Base-by-base conservation (phyloP, 2,113 vertebrate species). In the Spheniscus mendiculus region DNA sequence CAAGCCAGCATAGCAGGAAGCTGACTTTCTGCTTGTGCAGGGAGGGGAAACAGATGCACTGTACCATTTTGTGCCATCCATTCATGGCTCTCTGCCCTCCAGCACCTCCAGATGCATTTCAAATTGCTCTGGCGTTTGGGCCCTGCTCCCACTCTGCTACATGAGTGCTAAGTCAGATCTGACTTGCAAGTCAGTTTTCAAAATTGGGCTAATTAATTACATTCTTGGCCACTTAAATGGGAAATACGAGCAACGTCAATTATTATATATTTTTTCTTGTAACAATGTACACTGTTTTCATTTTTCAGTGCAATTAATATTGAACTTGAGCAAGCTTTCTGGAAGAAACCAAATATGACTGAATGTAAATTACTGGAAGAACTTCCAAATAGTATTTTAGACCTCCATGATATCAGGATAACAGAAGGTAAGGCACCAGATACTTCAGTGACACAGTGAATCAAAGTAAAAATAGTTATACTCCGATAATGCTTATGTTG, bases 311-410 rank as follows among this genome's bases (percentile, higher is more conserved):
- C 74, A 62, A 97, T 98, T 89, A 95, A 34, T 88, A 85, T 97
- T 26, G 56, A 83, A 15, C 97, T 85, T 25, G 90, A 97, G 56
- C 84, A 36, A 53, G 94, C 98, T 83, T 97, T 96, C 38, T 99
- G 99, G 99, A 97, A 97, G 92, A 96, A 95, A 47, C 98, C 98
- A 65, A 92, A 98, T 32, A 78, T 99, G 96, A 97, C 86, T 47
- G 74, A 93, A 55, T 99, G 99, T 90, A 77, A 94, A 14, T 96
- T 97, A 47, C 52, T 98, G 73, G 30, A 98, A 79, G 95, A 44
- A 45, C 98, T 98, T 94, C 98, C 98, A 82, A 55, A 96, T 88
- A 98, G 84, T 81, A 99, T 99, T 82, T 73, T 97, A 81, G 98
- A 98, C 65, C 97, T 99, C 69, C 88, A 97, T 77, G 92, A 98